Percentiles rank a stretch among this genome's conserved stretches.
Evolutionary conservation across 2,797 vertebrate genomes (phyloP).

Genomic region (Phalanger gymnotis): DNA sequence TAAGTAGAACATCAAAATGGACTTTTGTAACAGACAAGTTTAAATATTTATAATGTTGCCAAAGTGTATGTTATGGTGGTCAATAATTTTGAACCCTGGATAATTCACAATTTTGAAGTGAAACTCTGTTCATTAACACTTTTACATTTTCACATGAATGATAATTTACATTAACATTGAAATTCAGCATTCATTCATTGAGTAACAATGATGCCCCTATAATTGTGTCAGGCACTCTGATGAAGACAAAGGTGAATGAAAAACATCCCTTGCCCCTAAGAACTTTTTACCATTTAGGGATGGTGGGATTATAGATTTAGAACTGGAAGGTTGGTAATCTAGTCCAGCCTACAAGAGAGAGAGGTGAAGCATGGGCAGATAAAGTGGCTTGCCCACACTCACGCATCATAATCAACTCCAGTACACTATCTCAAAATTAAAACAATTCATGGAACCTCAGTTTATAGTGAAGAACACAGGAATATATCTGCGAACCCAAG

Average conservation of each 20-base stretch:
- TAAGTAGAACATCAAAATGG: conserved; percentile 72
- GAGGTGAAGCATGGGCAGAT: background rate
- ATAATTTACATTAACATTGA: background rate
- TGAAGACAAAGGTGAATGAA: background rate
- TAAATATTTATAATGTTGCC: conserved; percentile 71
- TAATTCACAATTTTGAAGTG: background rate
- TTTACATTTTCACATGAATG: background rate
- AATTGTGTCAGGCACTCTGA: background rate
- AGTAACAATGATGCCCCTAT: background rate
- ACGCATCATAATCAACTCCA: background rate
- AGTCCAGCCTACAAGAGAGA: background rate
- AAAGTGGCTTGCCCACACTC: background rate
- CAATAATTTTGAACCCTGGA: background rate
- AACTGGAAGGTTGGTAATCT: background rate
- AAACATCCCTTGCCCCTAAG: background rate
- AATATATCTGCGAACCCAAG: background rate
- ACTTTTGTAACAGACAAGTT: conserved; percentile 59
- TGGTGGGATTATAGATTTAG: background rate
- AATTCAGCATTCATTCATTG: background rate
- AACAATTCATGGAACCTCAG: background rate
- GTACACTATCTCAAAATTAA: background rate
- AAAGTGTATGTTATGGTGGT: conserved; percentile 16
- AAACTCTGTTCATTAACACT: conserved; percentile 1
- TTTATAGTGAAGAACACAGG: background rate
- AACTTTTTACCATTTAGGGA: background rate